phyloP scores from a whole-genome alignment of 2,113 vertebrate genomes.

The Centropus unirufus region DNA sequence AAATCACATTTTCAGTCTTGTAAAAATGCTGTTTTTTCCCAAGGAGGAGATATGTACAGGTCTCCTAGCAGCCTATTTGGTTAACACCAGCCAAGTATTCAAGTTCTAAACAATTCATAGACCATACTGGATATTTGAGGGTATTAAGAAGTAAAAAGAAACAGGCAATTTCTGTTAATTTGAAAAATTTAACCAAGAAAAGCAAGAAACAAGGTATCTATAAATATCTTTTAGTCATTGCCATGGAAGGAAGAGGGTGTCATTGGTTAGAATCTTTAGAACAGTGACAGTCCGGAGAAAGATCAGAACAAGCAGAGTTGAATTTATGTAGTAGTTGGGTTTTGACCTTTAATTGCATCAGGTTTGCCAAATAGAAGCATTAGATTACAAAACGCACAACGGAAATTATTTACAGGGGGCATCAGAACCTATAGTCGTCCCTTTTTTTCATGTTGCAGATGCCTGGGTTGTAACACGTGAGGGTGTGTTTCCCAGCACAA shows the following conservation, averaged over 20 bases:
- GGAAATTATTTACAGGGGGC: constrained; percentile 69
- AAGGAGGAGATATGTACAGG: background rate
- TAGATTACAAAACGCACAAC: constrained; percentile 69
- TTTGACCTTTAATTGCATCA: constrained; percentile 72
- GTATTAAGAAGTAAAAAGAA: background rate
- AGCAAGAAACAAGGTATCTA: background rate
- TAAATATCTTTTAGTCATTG: background rate
- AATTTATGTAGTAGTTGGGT: background rate
- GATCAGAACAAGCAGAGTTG: background rate
- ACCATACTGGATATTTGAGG: background rate
- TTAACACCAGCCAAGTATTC: background rate
- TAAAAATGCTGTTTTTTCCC: background rate
- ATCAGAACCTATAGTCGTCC: constrained; percentile 34
- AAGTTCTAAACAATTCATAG: background rate
- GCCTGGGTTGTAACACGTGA: constrained; percentile 65
- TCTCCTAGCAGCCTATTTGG: background rate
- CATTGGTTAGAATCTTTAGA: background rate
- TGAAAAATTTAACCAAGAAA: background rate
- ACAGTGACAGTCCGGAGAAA: background rate
- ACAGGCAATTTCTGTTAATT: background rate
- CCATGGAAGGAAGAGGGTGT: background rate
- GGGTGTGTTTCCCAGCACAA: constrained; percentile 66
- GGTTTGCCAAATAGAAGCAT: constrained; percentile 17
- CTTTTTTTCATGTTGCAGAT: background rate
- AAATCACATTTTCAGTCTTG: background rate